Evolutionary conservation across 2,113 vertebrate genomes (phyloP), one percentile per base, ranked within the genome.

Genomic region (Lagopus leucura): DNA sequence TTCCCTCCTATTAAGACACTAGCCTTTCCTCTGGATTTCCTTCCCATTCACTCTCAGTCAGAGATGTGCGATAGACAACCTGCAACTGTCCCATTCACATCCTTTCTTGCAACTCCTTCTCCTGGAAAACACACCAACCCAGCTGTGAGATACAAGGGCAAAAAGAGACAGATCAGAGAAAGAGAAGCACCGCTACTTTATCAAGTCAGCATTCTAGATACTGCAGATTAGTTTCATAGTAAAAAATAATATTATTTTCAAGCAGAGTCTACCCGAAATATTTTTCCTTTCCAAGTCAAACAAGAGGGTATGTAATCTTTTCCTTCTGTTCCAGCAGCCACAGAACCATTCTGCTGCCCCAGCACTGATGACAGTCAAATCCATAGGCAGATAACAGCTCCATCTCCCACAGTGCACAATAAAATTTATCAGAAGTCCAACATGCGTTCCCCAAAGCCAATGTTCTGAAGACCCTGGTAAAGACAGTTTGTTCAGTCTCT

Each of bases 281-380:
- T 28, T 77, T 66, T 60, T 5, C 3, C 1, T 79, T 71, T 57
- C 25, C 18, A 61, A 30, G 43, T 2, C 28, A 70, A 74, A 28
- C 21, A 18, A 5, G 5, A 40, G 30, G 8, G 3, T 34, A 38
- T 3, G 28, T 18, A 27, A 40, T 30, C 11, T 25, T 19, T 19
- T 48, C 50, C 28, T 45, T 71, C 21, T 78, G 6, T 69, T 48
- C 27, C 73, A 86, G 38, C 55, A 87, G 36, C 36, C 50, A 69
- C 25, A 73, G 45, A 63, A 30, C 21, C 8, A 6, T 34, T 57
- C 76, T 47, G 42, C 36, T 78, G 52, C 19, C n/a, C 6, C 21
- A 84, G 20, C 11, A 55, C 7, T 0, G 2, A 70, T 28, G 7
- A 5, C 6, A 21, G 5, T 4, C 2, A 38, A 2, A 48, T 24